Base-by-base conservation (phyloP, 2,888 invertebrate genomes). In the Iselma pallidipennis region DNA sequence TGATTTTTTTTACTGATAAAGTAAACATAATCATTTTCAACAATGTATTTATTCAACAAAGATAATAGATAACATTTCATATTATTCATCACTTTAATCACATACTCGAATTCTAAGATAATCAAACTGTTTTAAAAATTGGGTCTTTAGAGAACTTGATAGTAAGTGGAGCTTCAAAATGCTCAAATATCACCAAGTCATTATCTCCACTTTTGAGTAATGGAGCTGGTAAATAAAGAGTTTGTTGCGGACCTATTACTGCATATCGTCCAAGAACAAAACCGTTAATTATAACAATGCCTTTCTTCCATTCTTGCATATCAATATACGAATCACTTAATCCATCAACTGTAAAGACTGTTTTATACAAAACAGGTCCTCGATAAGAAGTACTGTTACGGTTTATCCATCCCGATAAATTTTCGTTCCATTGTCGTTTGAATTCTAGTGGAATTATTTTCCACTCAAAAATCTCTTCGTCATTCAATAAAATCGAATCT, bases 231-330 rank as follows among this genome's bases (percentile, higher is more conserved):
- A 95, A 83, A 78, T 93, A 96, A 0, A 95, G 82, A 0, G 92
- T 92, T 59, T 90, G 84, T 80, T 94, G 92, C 0, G 96, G 96
- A 0, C 95, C 95, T 25, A 86, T 83, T 1, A 84, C 75, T 0
- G 89, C 89, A 80, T 95, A 95, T 50, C 96, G 85, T 0, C 95
- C 95, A 21, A 96, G 83, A 77, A 95, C 94, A 74, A 91, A 87
- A 0, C 91, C 92, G 77, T 96, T 96, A 0, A 96, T 81, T 80
- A 92, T 91, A 0, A 91, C 88, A 60, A 91, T 85, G 1, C 95
- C 95, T 85, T 95, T 95, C 55, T 87, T 87, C 96, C 95, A 96
- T 12, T 87, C 88, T 48, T 85, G 83, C 69, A 92, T 87, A 74
- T 92, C 89, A 16, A 95, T 74, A 76, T 88, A 95, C 0, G 93